phyloP scores from a whole-genome alignment of 1,140 invertebrate genomes.

The Aradophagus sp. region DNA sequence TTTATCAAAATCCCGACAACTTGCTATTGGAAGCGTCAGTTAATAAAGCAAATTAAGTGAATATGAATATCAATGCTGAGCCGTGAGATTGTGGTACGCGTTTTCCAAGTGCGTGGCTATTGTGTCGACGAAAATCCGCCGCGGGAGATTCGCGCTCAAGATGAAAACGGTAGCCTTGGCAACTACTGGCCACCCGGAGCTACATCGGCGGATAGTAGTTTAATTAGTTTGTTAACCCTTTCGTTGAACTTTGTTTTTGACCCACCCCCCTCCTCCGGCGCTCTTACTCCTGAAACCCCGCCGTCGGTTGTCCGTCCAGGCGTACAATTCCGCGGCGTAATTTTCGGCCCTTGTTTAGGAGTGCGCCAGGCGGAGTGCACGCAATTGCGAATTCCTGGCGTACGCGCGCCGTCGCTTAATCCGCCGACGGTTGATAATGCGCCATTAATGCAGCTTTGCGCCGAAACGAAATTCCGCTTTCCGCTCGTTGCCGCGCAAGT shows the following conservation, averaged over 20 bases:
- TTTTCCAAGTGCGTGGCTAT: constrained; percentile 22
- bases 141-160: constrained; percentile 26
- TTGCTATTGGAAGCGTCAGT: constrained; percentile 3
- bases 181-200: constrained; percentile 20
- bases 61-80: constrained; percentile 39
- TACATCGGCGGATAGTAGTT: constrained; percentile 53
- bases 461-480: too few species aligned
- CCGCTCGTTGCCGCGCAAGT: too few species aligned
- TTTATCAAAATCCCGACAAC: constrained; percentile 12
- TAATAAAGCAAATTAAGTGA: constrained; percentile 30
- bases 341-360: constrained; percentile 23
- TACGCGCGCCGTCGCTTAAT: not conserved
- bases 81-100: constrained; percentile 5
- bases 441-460: constrained; percentile 16
- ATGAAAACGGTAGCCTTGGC: constrained; percentile 26
- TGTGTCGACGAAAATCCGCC: constrained; percentile 28
- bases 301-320: constrained; percentile 13
- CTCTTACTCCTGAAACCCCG: too few species aligned
- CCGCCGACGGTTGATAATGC: constrained; percentile 7
- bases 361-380: constrained; percentile 20
- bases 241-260: constrained; percentile 59
- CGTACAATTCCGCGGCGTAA: constrained; percentile 28
- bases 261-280: constrained; percentile 12
- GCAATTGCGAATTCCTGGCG: constrained; percentile 29
- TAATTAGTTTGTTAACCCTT: constrained; percentile 66